These are phyloP conservation scores for Drosophila lacicola DNA, from an alignment of 2,888 invertebrate species.

Conservation along the genomic window DNA sequence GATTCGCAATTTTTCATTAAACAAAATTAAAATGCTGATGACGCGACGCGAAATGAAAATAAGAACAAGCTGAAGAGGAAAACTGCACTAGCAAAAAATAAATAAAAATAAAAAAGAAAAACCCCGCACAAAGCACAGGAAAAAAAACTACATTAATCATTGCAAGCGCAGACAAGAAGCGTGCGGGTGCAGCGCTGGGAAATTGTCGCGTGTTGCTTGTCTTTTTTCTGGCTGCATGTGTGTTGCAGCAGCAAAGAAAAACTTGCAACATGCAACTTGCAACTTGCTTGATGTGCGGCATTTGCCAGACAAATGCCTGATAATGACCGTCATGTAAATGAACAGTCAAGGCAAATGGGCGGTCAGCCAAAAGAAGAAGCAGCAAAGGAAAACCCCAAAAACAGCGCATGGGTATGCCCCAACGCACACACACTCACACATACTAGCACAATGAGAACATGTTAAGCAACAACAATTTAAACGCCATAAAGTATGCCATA, in stretches of 20 bases:
- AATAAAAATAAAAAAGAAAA: conserved; percentile 13
- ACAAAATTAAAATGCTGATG: conserved; percentile 78
- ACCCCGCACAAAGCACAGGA: conserved; percentile 12
- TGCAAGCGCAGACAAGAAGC: conserved; percentile 63
- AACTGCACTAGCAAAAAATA: conserved; percentile 20
- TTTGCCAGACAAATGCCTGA: conserved; percentile 59
- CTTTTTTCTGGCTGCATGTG: conserved; percentile 18
- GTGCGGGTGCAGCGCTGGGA: conserved; percentile 19
- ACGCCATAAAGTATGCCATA: conserved; percentile 79
- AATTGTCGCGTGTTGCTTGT: conserved; percentile 67
- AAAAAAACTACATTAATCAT: conserved; percentile 77
- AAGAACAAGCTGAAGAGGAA: conserved; percentile 26
- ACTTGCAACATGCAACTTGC: conserved; percentile 42
- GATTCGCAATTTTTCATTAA: conserved; percentile 74
- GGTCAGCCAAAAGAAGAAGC: conserved; percentile 24
- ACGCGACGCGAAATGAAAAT: conserved; percentile 43
- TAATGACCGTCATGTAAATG: conserved; percentile 67
- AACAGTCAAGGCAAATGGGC: conserved; percentile 22
- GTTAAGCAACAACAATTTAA: conserved; percentile 57
- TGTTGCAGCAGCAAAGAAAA: conserved; percentile 36
- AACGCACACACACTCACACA: conserved; percentile 1
- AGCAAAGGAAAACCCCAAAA: conserved; percentile 12
- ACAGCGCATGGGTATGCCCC: conserved; percentile 53
- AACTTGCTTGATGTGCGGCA: conserved; percentile 43
- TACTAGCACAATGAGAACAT: conserved; percentile 33